Base-by-base conservation (phyloP, 2,888 invertebrate species). In the Andrena dorsata region DNA sequence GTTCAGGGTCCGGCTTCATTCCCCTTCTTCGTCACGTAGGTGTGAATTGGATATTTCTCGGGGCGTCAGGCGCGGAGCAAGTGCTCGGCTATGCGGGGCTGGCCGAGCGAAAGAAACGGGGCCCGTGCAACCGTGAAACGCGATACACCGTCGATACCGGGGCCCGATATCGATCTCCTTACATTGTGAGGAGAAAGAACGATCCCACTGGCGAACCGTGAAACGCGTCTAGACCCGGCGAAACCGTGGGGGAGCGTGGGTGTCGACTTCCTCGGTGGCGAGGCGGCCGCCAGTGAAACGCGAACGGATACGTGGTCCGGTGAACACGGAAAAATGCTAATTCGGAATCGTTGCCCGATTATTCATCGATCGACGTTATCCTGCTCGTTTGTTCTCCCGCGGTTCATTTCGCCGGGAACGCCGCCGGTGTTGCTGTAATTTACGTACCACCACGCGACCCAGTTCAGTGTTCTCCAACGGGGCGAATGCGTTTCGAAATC, bases 91-190 rank as follows among this genome's bases (percentile, higher is more conserved):
- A 41, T 41, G 51, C 49, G 51, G 49, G 71, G 51, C 51, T 63
- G 49, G 41, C 47, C 72, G 70, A 63, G 35, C 32, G 56, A 68
- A 70, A 75, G 49, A 78, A 70, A 68, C 74, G 68, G 16, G 64
- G 61, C 65, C 72, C 86, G 86, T 81, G 85, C 81, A 84, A 79
- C 83, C 86, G 84, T 87, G 87, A 88, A 88, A 88, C 84, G 71
- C 85, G 87, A 86, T 88, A 88, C 81, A 83, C 70, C 47, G 71
- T 65, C 78, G 87, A 88, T 88, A 86, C 72, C 60, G 47, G 60
- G 41, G 69, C 20, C 60, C 69, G 87, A 88, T 88, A 88, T 88
- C 82, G 87, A 86, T 88, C 88, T 88, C 76, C 41, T 47, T 76
- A 80, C 84, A 87, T 87, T 86, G 82, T 76, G 63, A 61, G 56